phyloP scores from a whole-genome alignment of 92 coral and sea anemone genomes.

The Chrysogorgia sp. region DNA sequence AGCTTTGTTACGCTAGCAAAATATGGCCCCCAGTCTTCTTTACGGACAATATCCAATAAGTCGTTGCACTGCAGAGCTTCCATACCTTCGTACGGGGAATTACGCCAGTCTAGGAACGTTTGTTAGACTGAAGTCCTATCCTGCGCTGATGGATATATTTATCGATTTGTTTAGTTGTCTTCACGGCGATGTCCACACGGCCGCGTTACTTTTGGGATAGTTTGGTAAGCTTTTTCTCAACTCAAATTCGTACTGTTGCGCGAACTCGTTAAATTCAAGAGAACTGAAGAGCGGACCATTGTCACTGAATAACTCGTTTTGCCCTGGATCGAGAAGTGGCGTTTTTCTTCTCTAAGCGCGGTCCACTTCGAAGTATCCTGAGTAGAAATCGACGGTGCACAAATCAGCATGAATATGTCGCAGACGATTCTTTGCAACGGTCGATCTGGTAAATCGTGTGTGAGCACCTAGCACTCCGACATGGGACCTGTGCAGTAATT shows the following conservation, averaged over 20 bases:
- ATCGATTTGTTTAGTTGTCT: constrained; percentile 41
- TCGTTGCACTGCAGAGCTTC: constrained; percentile 25
- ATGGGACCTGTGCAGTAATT: too few species aligned
- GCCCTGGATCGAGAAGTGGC: constrained; percentile 59
- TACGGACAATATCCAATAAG: too few species aligned
- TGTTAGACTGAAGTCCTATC: constrained; percentile 4
- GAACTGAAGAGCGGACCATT: constrained; percentile 51
- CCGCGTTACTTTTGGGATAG: constrained; percentile 60
- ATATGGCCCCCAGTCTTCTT: too few species aligned
- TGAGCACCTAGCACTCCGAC: constrained; percentile 1
- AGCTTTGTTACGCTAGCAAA: too few species aligned
- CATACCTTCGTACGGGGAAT: constrained; percentile 17
- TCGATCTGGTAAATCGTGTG: constrained; percentile 46
- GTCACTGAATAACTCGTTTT: constrained; percentile 40
- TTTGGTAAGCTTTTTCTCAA: constrained; percentile 53
- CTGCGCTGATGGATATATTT: constrained; percentile 31
- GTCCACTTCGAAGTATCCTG: constrained; percentile 54
- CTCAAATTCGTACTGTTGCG: constrained; percentile 48
- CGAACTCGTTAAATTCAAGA: constrained; percentile 35
- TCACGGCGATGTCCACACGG: constrained; percentile 44
- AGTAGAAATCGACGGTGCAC: constrained; percentile 56
- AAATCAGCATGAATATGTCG: constrained; percentile 51
- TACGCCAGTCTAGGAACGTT: constrained; percentile 30
- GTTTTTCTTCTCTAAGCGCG: constrained; percentile 50
- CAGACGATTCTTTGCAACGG: constrained; percentile 56